Conservation (phyloP, 2,888 invertebrate genomes). For the Drosophila eohydei region DNA sequence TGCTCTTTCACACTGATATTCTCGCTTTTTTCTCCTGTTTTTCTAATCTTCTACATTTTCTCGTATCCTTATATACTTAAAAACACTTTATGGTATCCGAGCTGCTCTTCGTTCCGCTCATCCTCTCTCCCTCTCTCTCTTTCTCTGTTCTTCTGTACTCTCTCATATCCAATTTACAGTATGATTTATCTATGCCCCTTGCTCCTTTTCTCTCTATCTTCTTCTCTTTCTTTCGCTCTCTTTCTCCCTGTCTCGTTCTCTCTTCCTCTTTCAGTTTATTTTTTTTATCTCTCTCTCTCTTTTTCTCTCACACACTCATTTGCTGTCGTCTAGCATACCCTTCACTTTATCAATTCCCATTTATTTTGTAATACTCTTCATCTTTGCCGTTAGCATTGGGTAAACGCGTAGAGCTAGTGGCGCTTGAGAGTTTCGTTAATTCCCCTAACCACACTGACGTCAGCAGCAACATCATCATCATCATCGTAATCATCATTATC, state of each 20-base stretch:
- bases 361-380: background rate
- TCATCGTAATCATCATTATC: slow-evolving; percentile 13
- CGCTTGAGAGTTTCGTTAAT: slow-evolving; percentile 1
- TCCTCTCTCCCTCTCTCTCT: background rate
- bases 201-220: no score
- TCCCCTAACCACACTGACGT: slow-evolving; percentile 27
- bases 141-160: background rate
- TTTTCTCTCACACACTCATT: no score
- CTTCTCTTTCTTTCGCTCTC: background rate
- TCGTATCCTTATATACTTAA: no score
- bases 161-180: no score
- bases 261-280: background rate
- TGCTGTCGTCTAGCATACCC: background rate
- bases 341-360: background rate
- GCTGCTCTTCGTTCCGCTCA: background rate
- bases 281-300: background rate
- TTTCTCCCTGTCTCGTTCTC: background rate
- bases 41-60: no score
- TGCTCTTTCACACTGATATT: no score
- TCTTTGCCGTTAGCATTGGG: background rate
- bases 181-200: no score
- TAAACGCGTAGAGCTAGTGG: background rate
- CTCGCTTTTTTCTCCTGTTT: no score
- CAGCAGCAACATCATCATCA: slow-evolving; percentile 25
- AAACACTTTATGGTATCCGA: no score